Base-by-base conservation (phyloP, 2,797 vertebrate genomes). In the Astyanax mexicanus region DNA sequence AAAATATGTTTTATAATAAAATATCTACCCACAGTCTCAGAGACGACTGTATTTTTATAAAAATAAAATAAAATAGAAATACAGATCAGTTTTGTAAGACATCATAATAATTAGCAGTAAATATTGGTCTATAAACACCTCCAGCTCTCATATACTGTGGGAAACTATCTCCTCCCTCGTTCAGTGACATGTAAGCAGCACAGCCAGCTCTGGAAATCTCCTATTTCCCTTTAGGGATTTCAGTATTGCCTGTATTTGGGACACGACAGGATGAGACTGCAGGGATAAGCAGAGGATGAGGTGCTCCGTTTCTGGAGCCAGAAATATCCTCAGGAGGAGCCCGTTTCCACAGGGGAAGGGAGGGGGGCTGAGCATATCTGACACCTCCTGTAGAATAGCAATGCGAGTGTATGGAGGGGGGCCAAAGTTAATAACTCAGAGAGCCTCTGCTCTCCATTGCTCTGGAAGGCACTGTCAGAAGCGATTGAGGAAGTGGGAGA, bases 251-350 rank as follows among this genome's bases (percentile, higher is more conserved):
- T 85, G 69, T 81, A 81, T 87, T 86, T 84, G 86, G 89, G 86
- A 89, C 88, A 85, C 79, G 66, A 57, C 76, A 70, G 81, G 87
- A 88, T 87, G 87, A 87, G 89, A 88, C 84, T 85, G 84, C 80
- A 83, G 86, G 80, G 84, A 86, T 83, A 85, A 87, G 83, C 84
- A 86, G 87, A 80, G 80, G 80, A 83, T 44, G 84, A 87, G 83
- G 78, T 84, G 88, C 87, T 87, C 89, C 77, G 85, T 86, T 87
- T 90, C 87, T 66, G 84, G 84, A 89, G 89, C 87, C 87, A 88
- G 87, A 88, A 89, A 91, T 90, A 89, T 87, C 89, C 86, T 89
- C 86, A 84, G 88, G 88, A 90, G 87, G 86, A 88, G 83, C 84
- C 80, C 44, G 72, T 77, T 80, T 77, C 69, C 73, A 78, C 25